Base-by-base conservation (phyloP, 2,113 vertebrate species). In the Gobiocypris rarus region DNA sequence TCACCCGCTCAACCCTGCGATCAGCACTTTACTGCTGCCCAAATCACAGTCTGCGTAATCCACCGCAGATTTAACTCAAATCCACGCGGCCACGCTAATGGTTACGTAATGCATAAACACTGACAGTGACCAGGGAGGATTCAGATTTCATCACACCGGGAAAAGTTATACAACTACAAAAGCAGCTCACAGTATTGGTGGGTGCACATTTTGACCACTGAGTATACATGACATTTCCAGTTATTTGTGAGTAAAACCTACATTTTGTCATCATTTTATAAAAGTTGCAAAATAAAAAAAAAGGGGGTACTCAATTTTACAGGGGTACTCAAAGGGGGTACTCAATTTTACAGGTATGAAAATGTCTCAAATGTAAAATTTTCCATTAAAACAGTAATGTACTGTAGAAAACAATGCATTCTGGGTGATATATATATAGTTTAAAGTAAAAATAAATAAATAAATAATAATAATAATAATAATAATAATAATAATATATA, bases 1-100 rank as follows among this genome's bases (percentile, higher is more conserved):
- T 31, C 75, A 84, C 17, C 7, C 22, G 5, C 48, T 45, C 31
- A 83, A 85, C 2, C 54, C 78, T 41, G 61, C 43, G 17, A 76
- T 45, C 69, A 59, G 63, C 61, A 69, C 73, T 82, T 59, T 50
- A 75, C 71, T 43, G 45, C 38, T 43, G 52, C 14, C 43, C 43
- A 74, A 75, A 86, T 87, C 83, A 85, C 48, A 83, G 78, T 13
- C 24, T 28, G 9, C 9, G 0, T 81, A 74, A 83, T 71, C 67
- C 65, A 71, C 4, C 1, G 1, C 43, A 71, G 54, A 69, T 78
- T 81, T 78, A 81, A 61, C 82, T 75, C 65, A 65, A 75, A 63
- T 22, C 13, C 69, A 73, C 2, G 10, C 9, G 54, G 38, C 11
- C 13, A 70, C 75, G 14, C 31, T 74, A 17, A 71, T 79, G 56